Base-by-base conservation (phyloP, 2,113 vertebrate genomes). In the Alethe castanea region DNA sequence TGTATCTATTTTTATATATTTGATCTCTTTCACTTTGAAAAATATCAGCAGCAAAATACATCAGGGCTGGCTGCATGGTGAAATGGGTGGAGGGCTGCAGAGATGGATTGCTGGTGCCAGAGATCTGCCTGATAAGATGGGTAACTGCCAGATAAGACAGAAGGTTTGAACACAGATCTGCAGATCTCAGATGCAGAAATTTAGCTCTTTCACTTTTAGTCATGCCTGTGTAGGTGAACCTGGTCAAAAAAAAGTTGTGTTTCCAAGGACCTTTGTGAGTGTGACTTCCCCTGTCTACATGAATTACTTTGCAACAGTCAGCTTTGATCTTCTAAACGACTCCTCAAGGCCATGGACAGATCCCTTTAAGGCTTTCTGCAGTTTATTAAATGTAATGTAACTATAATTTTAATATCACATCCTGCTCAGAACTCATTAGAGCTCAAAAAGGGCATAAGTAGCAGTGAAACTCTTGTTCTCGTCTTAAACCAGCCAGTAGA, bases 21-120 rank as follows among this genome's bases (percentile, higher is more conserved):
- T 95, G 88, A 90, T 93, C 79, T 90, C 52, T 81, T 90, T 76
- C 67, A 66, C 92, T 96, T 83, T 81, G 82, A 92, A 94, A 96
- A 92, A 90, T 62, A 57, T 4, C 82, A 70, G 12, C 71, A 88
- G 67, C 38, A 73, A 81, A 83, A 92, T 81, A 47, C 44, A 90
- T 54, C 60, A 54, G 66, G 67, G 56, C 38, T 86, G 92, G 62
- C n/a, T 86, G 66, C 67, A 28, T 19, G 86, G 88, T 70, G 80
- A 73, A 81, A 93, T 54, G 82, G 82, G 92, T 78, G 71, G 86
- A 94, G 53, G 86, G 86, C 67, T 92, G 86, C 74, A 88, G 76
- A 88, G 82, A 81, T 44, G 82, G 86, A 81, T 67, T 86, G 59
- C 76, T 70, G 28, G 71, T 86, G 86, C 88, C 79, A 94, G 85